Evolutionary conservation across 2,797 vertebrate species (phyloP), one percentile per base, ranked within the genome.

Genomic region (Euphonia xanthogaster): DNA sequence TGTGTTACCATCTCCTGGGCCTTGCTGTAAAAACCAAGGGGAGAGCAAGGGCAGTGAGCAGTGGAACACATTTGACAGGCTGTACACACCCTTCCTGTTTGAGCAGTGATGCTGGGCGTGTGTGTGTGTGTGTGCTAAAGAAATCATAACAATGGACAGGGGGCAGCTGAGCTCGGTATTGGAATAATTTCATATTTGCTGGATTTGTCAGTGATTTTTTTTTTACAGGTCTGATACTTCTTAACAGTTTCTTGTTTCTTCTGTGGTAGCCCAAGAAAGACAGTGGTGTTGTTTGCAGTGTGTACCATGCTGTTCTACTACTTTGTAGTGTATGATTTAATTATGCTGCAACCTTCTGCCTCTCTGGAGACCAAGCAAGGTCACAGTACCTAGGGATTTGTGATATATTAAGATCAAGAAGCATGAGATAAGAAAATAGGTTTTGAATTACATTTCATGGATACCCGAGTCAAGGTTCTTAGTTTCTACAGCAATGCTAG

Each of bases 11-110:
- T 81, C 51, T 89, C 6, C 85, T 63, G 72, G 82, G 87, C 13
- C 65, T 78, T 88, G 77, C 75, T 97, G 35, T 96, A 60, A 82
- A 94, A 95, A 35, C 28, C 76, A 94, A 89, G 91, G 96, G 91
- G 93, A 96, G 81, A 89, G 54, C 94, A 89, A 86, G 92, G 96
- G 77, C 95, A 91, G 90, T 21, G 74, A 88, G 91, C 66, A 45
- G 83, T 50, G 25, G 28, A 92, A 60, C 66, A 27, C 62, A 35
- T 79, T 30, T 93, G 88, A 80, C 63, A 84, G 90, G 54, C 50
- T 62, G 91, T 51, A 93, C 91, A 95, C 96, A 93, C 94, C 96
- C 96, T 97, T 97, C 96, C 96, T 96, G 96, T 96, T 95, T 44
- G 10, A 90, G 80, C 86, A n/a, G 50, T 51, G 93, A 53, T 85